phyloP scores from a whole-genome alignment of 1,140 invertebrate species.

The Neocloeon triangulifer region DNA sequence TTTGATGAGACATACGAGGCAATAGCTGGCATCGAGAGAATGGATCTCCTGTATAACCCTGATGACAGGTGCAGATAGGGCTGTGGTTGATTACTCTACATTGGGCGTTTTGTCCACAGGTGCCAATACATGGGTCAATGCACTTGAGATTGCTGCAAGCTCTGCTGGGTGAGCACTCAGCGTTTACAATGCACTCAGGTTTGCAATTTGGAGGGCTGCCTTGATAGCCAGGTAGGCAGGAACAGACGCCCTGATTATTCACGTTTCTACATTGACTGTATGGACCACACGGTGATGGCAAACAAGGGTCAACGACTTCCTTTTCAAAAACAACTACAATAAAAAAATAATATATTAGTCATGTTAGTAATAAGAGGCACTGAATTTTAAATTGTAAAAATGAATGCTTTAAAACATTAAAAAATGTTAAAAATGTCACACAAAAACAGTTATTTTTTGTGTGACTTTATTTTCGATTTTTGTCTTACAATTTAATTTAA shows the following conservation, averaged over 20 bases:
- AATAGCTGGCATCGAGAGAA: slow-evolving; percentile 15
- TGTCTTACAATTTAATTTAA: too few relatives aligned
- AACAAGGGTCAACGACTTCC: slow-evolving; percentile 12
- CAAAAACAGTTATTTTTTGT: neutral
- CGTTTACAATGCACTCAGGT: slow-evolving; percentile 15
- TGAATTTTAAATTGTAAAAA: slow-evolving; percentile 11
- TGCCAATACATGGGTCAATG: slow-evolving; percentile 32
- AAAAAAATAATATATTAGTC: slow-evolving; percentile 6
- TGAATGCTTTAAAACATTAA: slow-evolving; percentile 14
- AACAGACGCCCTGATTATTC: slow-evolving; percentile 13
- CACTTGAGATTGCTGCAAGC: slow-evolving; percentile 40
- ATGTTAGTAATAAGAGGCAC: neutral
- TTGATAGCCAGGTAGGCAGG: slow-evolving; percentile 10
- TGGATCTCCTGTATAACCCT: slow-evolving; percentile 11
- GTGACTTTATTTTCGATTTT: too few relatives aligned
- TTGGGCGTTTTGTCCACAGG: slow-evolving; percentile 16
- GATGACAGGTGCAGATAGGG: slow-evolving; percentile 13
- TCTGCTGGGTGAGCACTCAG: slow-evolving; percentile 14
- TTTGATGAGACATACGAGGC: slow-evolving; percentile 1
- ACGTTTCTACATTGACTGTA: slow-evolving; percentile 17
- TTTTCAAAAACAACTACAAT: slow-evolving; percentile 8
- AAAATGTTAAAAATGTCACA: slow-evolving; percentile 10
- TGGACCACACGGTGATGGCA: slow-evolving; percentile 19
- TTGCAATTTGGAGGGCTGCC: slow-evolving; percentile 14
- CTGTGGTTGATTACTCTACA: slow-evolving; percentile 13